Evolutionary conservation across 1,140 invertebrate species (phyloP).

Genomic region (Drusus annulatus): DNA sequence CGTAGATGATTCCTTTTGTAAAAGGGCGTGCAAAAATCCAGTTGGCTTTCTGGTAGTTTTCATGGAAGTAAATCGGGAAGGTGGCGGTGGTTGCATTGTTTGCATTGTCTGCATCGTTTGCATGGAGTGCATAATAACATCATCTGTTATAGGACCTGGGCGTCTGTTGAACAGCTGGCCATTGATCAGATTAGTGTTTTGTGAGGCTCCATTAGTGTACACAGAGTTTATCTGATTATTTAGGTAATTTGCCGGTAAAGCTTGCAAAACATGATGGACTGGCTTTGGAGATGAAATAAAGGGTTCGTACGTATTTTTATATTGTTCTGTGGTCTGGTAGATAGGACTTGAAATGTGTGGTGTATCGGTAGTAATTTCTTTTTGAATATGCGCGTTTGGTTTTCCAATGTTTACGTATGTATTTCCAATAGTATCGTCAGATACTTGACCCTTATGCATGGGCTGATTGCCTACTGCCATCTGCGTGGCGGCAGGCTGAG

Average conservation of each 20-base stretch:
- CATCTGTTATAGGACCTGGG: slow-evolving; percentile 55
- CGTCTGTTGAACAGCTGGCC: slow-evolving; percentile 52
- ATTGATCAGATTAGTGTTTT: slow-evolving; percentile 47
- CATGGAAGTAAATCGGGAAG: slow-evolving; percentile 60
- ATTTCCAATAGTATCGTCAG: slow-evolving; percentile 64
- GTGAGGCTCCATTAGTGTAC: slow-evolving; percentile 21
- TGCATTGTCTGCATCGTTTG: slow-evolving; percentile 66
- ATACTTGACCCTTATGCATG: slow-evolving; percentile 65
- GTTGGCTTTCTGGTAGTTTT: slow-evolving; percentile 60
- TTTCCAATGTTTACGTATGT: slow-evolving; percentile 68
- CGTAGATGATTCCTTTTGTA: slow-evolving; percentile 62
- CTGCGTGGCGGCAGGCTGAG: slow-evolving; percentile 53
- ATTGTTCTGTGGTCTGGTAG: not conserved
- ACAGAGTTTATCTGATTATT: slow-evolving; percentile 57
- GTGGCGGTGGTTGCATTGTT: slow-evolving; percentile 69
- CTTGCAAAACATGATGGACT: slow-evolving; percentile 40
- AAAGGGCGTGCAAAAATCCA: slow-evolving; percentile 59
- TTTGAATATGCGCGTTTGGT: slow-evolving; percentile 65
- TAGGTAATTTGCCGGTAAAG: slow-evolving; percentile 38
- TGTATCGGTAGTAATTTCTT: slow-evolving; percentile 50
- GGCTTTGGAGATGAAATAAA: slow-evolving; percentile 26
- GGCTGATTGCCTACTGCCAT: slow-evolving; percentile 54
- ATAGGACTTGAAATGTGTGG: slow-evolving; percentile 24
- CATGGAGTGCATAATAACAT: slow-evolving; percentile 64
- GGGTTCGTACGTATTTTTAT: not conserved